Percentiles rank a stretch among this genome's conserved stretches.
These are phyloP conservation scores for Hormaphis cornu DNA, from an alignment of 1,140 invertebrate genomes.

Conservation along the genomic window DNA sequence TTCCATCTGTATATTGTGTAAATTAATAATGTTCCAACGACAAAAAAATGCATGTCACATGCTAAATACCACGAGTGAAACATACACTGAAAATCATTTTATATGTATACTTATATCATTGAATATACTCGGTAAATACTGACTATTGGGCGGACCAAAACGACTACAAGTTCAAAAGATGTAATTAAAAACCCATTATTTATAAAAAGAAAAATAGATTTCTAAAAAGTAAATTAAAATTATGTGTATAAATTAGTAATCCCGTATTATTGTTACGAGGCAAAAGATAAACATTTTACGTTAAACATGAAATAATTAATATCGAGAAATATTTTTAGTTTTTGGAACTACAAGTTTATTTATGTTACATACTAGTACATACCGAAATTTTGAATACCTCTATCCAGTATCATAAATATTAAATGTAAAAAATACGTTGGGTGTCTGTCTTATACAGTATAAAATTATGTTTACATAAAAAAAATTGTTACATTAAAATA, in stretches of 20 bases:
- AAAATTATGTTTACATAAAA: neutral
- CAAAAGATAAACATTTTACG: no score
- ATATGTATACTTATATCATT: no score
- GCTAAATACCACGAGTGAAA: conserved; percentile 57
- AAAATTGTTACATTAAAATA: neutral
- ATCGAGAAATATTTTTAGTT: no score
- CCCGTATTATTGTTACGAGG: neutral
- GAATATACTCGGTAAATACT: no score
- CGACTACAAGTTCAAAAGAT: neutral
- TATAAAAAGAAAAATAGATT: neutral
- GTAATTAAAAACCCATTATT: neutral
- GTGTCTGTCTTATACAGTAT: neutral
- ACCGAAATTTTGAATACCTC: no score
- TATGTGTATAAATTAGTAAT: neutral
- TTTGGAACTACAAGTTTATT: no score
- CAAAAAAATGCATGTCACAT: conserved; percentile 55
- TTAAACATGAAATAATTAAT: no score
- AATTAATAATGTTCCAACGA: conserved; percentile 48
- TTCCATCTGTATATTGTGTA: conserved; percentile 30
- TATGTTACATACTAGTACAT: no score
- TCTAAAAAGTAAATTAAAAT: neutral
- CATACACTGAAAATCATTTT: conserved; percentile 53
- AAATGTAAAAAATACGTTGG: no score
- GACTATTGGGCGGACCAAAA: no score
- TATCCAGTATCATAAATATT: no score